Base-by-base conservation (phyloP, 2,797 vertebrate genomes). In the Sebastiscus albofasciatus region DNA sequence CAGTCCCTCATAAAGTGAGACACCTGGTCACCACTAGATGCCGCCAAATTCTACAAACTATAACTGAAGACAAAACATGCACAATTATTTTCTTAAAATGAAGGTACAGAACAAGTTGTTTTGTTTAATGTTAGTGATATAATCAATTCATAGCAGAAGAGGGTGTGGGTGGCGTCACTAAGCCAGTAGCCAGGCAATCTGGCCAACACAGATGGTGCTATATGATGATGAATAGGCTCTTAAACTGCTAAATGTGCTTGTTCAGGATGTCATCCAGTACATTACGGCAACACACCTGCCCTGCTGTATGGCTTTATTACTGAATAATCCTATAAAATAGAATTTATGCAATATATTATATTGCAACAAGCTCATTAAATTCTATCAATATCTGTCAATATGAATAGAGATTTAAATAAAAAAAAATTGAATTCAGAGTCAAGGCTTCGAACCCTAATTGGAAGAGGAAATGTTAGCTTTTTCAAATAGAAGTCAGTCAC, bases 121-220 rank as follows among this genome's bases (percentile, higher is more conserved):
- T 75, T 55, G 6, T 55, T 67, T 54, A 54, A 20, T 56, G 36
- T 71, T 27, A 42, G 36, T 62, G 27, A 46, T 60, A 31, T 55
- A 36, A 62, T 67, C 26, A 61, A 22, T 61, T 74, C 8, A 36
- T 14, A 65, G 61, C 26, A 67, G 58, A 72, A 6, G 10, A 77
- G 14, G 12, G 64, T 68, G 54, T 73, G 68, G 60, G 24, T 82
- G 52, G 13, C 20, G 55, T 73, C 46, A 70, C 64, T 79, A 72
- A 22, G 11, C 1, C 26, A 26, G 11, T 26, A 27, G 70, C 29
- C 71, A 34, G 46, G 14, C 66, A 89, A 69, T 83, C 68, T 90
- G 83, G 75, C 33, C 67, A 16, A 34, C 68, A 81, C 88, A 89
- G 89, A 81, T 91, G 86, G 83, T 76, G 66, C 61, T 54, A 42